Evolutionary conservation across 2,797 vertebrate genomes (phyloP).

Genomic region (Cygnus olor): DNA sequence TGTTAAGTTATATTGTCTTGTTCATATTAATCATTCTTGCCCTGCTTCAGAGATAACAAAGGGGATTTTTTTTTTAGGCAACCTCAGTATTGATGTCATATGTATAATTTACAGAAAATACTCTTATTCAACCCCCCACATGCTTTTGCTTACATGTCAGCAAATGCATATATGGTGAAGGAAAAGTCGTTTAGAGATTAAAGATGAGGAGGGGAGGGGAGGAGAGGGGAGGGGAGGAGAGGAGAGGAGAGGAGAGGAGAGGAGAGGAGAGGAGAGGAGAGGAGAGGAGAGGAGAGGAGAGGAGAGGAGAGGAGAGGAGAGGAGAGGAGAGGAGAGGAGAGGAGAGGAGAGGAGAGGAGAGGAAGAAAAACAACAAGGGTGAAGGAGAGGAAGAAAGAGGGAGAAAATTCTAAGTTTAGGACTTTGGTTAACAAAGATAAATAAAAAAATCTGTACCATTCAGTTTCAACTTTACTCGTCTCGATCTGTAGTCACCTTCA

Average conservation of each 20-base stretch:
- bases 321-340: too few relatives aligned
- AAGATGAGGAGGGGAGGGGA: not conserved
- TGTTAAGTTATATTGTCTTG: not conserved
- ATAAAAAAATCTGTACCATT: not conserved
- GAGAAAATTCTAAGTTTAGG: not conserved
- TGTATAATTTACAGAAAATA: not conserved
- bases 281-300: too few relatives aligned
- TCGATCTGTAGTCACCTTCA: not conserved
- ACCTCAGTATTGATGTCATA: not conserved
- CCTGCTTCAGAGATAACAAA: not conserved
- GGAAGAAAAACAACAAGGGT: too few relatives aligned
- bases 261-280: too few relatives aligned
- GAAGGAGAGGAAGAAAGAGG: not conserved
- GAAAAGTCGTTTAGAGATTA: not conserved
- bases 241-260: too few relatives aligned
- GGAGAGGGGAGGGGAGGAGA: too few relatives aligned
- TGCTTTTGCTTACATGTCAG: not conserved
- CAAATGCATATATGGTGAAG: not conserved
- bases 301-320: too few relatives aligned
- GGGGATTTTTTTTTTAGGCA: not conserved
- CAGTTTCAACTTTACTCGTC: not conserved
- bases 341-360: too few relatives aligned
- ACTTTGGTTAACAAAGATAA: not conserved
- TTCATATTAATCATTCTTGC: not conserved
- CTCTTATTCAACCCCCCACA: too few relatives aligned